Conservation (phyloP, 1,140 invertebrate genomes). For the Cydia splendana region DNA sequence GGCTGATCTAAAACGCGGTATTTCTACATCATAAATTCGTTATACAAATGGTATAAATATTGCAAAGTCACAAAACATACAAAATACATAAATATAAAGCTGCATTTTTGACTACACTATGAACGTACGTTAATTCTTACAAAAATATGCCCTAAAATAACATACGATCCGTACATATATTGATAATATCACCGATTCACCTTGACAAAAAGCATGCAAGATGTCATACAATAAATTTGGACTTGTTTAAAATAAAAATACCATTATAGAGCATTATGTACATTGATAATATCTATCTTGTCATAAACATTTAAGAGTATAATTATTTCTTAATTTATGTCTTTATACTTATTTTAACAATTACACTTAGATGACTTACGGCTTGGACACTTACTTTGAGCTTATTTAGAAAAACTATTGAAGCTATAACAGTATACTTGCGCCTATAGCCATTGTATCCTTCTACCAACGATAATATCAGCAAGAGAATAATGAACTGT, state of each 20-base stretch:
- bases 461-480: neutral
- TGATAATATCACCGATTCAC: slow-evolving; percentile 30
- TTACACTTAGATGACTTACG: slow-evolving; percentile 56
- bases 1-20: no score
- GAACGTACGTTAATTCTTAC: slow-evolving; percentile 29
- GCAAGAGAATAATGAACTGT: neutral
- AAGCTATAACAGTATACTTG: neutral
- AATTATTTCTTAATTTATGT: slow-evolving; percentile 64
- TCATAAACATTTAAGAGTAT: slow-evolving; percentile 67
- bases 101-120: slow-evolving; percentile 15
- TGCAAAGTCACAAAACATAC: neutral
- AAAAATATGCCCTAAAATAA: slow-evolving; percentile 28
- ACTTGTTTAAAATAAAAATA: slow-evolving; percentile 34
- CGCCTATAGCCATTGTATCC: neutral
- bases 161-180: slow-evolving; percentile 26
- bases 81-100: slow-evolving; percentile 19
- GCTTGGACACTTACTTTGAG: slow-evolving; percentile 72
- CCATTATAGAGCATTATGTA: slow-evolving; percentile 53
- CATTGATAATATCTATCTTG: slow-evolving; percentile 63
- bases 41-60: neutral
- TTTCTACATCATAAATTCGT: slow-evolving; percentile 7
- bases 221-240: slow-evolving; percentile 15
- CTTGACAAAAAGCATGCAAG: slow-evolving; percentile 27
- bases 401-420: slow-evolving; percentile 41
- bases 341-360: slow-evolving; percentile 58